Conservation (phyloP, 2,888 invertebrate species). For the Polyommatus iphigenia region DNA sequence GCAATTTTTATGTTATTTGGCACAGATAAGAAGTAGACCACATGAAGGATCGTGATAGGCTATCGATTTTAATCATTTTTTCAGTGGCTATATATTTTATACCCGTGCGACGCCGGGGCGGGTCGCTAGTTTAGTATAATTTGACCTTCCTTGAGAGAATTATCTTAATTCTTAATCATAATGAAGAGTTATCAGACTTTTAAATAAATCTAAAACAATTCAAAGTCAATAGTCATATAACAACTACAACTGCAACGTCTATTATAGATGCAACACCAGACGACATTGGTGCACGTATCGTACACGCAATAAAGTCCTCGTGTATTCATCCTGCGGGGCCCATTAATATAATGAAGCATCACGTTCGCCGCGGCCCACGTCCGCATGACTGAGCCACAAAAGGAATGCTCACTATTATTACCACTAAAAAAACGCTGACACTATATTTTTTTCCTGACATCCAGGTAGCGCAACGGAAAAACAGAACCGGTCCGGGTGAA, state of each 20-base stretch:
- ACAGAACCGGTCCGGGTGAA: slow-evolving; percentile 65
- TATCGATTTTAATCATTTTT: no score
- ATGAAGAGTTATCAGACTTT: not conserved
- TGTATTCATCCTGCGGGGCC: slow-evolving; percentile 73
- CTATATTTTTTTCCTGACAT: slow-evolving; percentile 66
- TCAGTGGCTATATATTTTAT: no score
- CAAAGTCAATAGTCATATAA: not conserved
- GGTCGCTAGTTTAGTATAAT: no score
- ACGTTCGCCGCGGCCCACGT: slow-evolving; percentile 69
- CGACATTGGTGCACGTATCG: slow-evolving; percentile 59
- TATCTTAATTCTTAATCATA: not conserved
- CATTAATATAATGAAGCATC: slow-evolving; percentile 79
- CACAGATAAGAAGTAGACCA: no score
- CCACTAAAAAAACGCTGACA: slow-evolving; percentile 71
- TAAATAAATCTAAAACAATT: not conserved
- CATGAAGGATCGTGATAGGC: no score
- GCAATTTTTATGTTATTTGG: no score
- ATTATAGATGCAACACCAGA: slow-evolving; percentile 49
- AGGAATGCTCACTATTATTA: slow-evolving; percentile 78
- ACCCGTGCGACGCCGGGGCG: no score
- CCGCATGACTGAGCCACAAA: slow-evolving; percentile 74
- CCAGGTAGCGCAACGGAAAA: slow-evolving; percentile 76
- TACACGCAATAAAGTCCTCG: slow-evolving; percentile 65
- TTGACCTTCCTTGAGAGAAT: not conserved
- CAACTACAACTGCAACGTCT: not conserved